Conservation (phyloP, 2,797 vertebrate species). For the Syngnathus acus region DNA sequence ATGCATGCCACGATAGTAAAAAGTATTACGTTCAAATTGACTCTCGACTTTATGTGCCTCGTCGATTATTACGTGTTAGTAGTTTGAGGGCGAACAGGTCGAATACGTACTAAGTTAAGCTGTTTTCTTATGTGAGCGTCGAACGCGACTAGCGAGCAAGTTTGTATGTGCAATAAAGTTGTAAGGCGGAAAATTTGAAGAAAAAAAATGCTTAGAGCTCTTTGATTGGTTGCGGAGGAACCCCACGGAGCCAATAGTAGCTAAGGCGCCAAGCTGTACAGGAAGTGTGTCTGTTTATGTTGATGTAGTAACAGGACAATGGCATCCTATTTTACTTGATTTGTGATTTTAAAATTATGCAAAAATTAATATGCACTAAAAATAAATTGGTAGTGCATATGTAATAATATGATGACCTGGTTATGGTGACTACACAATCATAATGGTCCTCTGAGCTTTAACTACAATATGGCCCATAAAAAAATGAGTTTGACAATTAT, state of each 20-base stretch:
- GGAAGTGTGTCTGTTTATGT: not conserved
- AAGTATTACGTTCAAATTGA: not conserved
- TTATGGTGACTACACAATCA: not conserved
- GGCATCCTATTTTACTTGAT: not conserved
- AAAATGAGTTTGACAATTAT: not conserved
- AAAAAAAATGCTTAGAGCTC: not conserved
- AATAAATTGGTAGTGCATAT: not conserved
- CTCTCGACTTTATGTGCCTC: not conserved
- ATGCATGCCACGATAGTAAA: not conserved
- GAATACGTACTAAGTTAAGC: not conserved
- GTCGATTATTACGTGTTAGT: not conserved
- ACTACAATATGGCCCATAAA: not conserved
- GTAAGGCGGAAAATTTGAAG: not conserved
- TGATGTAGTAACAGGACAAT: not conserved
- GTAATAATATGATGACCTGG: not conserved
- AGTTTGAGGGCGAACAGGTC: not conserved
- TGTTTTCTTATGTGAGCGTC: not conserved
- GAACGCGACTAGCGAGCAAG: not conserved
- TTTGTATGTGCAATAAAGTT: slow-evolving; percentile 1
- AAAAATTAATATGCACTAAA: not conserved
- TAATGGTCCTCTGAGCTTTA: not conserved
- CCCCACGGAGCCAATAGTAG: not conserved
- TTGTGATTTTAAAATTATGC: not conserved
- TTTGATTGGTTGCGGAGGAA: not conserved
- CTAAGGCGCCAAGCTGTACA: not conserved